Conservation (phyloP, 1,140 invertebrate species). For the Leptopilina boulardi region DNA sequence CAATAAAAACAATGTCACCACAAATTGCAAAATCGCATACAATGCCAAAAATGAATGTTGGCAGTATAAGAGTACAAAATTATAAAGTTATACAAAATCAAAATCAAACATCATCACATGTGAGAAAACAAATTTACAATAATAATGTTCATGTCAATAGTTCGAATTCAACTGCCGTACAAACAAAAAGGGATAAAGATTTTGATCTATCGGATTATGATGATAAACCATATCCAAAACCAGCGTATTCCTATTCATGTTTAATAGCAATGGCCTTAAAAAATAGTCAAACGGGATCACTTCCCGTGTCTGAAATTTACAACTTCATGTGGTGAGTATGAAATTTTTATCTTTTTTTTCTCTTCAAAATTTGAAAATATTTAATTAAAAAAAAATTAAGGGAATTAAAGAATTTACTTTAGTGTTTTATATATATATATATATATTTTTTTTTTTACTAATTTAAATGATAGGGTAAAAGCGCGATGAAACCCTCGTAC, state of each 20-base stretch:
- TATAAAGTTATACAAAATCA: conserved; percentile 65
- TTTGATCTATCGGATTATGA: conserved; percentile 74
- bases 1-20: conserved; percentile 64
- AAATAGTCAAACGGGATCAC: conserved; percentile 93
- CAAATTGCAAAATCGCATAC: conserved; percentile 60
- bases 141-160: conserved; percentile 74
- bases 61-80: conserved; percentile 75
- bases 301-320: conserved; percentile 99
- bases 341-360: not conserved
- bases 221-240: conserved; percentile 92
- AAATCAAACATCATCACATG: conserved; percentile 62
- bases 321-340: conserved; percentile 97
- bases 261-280: conserved; percentile 98
- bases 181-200: conserved; percentile 68
- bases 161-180: conserved; percentile 51
- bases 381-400: not conserved
- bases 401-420: conserved; percentile 42
- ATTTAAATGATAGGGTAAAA: conserved; percentile 63
- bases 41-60: conserved; percentile 66
- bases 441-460: conserved; percentile 63
- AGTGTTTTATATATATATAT: too few species aligned
- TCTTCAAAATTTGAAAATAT: not conserved
- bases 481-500: conserved; percentile 61
- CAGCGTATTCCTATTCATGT: conserved; percentile 98
- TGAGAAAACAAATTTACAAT: conserved; percentile 74